Evolutionary conservation across 1,140 invertebrate species (phyloP), one percentile per base, ranked within the genome.

Genomic region (Halyomorpha halys): DNA sequence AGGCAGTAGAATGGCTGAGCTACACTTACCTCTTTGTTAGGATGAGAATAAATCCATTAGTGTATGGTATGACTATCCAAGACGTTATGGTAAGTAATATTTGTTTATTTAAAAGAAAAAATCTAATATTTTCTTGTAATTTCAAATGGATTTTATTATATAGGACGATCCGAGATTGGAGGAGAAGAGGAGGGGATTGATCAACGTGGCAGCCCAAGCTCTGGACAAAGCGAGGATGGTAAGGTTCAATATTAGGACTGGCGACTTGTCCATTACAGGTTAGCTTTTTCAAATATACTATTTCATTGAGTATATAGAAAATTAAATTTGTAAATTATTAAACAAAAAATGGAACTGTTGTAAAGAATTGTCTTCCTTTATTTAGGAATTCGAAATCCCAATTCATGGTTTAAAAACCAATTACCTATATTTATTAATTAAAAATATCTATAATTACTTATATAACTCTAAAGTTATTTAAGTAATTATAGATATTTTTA

Each of bases 1-100:
- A 99, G 78, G 97, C 94, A 0, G 89, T 98, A 1, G 86, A 94
- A 74, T 99, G 97, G 97, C 75, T 99, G 0, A 94, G 91, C 72
- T 99, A 98, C 71, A 98, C 95, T 0, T 99, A 99, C 75, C 76
- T 98, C 3, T 96, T 87, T 77, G 89, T 97, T 1, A 81, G 97
- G 70, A 97, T 98, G 86, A 82, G 84, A 68, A 84, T 88, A 59
- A 99, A 99, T 81, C 94, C 93, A 18, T 82, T 90, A 69, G 88
- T 86, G 0, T 97, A 97, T 76, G 94, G 94, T 5, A 81, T 97
- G 34, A 81, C 82, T 19, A 85, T 86, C 71, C 74, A 78, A 25
- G 81, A 85, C 60, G 75, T 89, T 0, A 70, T 74, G 72, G 80
- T 81, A 72, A 69, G 64, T 66, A 63, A 66, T 39, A n/a, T 62